A percentile compares a stretch with the other conserved stretches of the same genome.
phyloP scores from a whole-genome alignment of 2,888 invertebrate species.

The Noctua pronuba region DNA sequence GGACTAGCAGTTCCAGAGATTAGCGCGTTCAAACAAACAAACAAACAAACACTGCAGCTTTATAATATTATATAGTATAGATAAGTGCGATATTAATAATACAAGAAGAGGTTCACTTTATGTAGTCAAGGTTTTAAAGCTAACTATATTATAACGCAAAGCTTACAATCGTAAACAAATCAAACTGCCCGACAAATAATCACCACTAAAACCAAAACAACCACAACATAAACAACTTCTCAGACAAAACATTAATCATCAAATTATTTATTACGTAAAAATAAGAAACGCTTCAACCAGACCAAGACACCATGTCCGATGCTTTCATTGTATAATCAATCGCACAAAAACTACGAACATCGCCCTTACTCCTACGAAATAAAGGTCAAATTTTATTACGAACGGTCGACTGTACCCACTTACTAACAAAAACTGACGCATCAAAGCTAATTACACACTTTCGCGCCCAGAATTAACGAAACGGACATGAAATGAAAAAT shows the following conservation, averaged over 20 bases:
- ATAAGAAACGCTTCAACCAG: conserved; percentile 63
- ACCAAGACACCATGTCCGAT: conserved; percentile 61
- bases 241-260: conserved; percentile 34
- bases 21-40: no score
- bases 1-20: no score
- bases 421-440: conserved; percentile 52
- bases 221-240: background rate
- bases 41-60: no score
- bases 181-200: background rate
- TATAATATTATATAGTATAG: no score
- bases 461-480: conserved; percentile 70
- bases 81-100: no score
- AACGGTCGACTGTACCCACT: background rate
- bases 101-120: no score
- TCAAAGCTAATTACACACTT: conserved; percentile 75
- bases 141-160: background rate
- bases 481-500: conserved; percentile 71
- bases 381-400: background rate
- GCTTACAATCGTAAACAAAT: background rate
- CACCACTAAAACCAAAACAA: background rate
- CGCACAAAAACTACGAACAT: background rate
- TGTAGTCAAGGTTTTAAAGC: no score
- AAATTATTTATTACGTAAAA: conserved; percentile 64
- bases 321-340: conserved; percentile 70
- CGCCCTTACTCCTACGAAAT: background rate